phyloP scores from a whole-genome alignment of 1,140 invertebrate genomes.

The Eriocheir sinensis region DNA sequence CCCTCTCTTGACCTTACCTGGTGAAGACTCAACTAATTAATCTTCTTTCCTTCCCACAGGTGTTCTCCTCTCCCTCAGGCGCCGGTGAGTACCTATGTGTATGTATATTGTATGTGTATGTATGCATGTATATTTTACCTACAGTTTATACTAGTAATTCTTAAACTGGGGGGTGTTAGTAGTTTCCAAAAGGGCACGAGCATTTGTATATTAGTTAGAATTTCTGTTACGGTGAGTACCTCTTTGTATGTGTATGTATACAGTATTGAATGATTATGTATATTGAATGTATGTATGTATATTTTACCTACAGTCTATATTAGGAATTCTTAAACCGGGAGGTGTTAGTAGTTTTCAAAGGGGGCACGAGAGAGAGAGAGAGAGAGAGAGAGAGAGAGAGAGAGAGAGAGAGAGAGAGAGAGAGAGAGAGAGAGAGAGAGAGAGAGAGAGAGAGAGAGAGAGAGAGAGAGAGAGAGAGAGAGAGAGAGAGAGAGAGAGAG shows the following conservation, averaged over 20 bases:
- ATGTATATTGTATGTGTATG: neutral
- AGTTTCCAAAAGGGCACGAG: neutral
- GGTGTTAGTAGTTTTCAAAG: no score
- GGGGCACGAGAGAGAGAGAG: constrained; percentile 32
- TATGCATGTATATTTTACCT: neutral
- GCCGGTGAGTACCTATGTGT: no score
- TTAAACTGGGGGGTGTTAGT: no score
- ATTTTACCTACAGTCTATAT: neutral
- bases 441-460: neutral
- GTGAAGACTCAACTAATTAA: no score
- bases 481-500: neutral
- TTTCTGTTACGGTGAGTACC: no score
- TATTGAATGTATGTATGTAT: neutral
- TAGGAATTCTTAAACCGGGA: neutral
- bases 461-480: neutral
- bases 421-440: neutral
- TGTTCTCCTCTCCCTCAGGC: no score
- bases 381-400: constrained; percentile 16
- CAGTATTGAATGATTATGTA: neutral
- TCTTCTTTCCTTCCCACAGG: no score
- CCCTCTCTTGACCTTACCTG: neutral
- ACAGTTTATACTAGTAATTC: neutral
- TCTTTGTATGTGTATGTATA: neutral
- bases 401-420: constrained; percentile 39
- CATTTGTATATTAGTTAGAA: neutral